Base-by-base conservation (phyloP, 2,113 vertebrate genomes). In the Atherinomorus stipes region DNA sequence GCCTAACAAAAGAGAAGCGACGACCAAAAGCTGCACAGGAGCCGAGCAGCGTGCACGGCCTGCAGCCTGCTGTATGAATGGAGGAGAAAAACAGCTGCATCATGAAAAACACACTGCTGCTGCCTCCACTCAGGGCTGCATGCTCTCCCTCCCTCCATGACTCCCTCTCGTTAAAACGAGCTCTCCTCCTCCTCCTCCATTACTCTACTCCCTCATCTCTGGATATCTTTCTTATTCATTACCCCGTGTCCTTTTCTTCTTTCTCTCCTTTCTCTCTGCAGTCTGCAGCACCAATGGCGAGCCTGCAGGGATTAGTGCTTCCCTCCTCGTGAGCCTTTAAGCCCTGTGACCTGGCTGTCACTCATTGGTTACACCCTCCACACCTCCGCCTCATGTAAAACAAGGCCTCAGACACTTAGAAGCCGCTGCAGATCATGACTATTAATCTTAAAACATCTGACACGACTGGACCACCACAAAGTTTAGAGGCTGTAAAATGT, bases 51-150 rank as follows among this genome's bases (percentile, higher is more conserved):
- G 45, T 60, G 47, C 38, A 19, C 66, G 25, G 80, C 9, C 56
- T 0, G 61, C 26, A 31, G 80, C 23, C 44, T 11, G 64, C 40
- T 4, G 37, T n/a, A 22, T 85, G 80, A 87, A 81, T 82, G 80
- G 67, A 66, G 57, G 12, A 34, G 50, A 25, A 42, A 86, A 90
- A 88, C 61, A 42, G 84, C 85, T 72, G 8, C 94, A 95, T 96
- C 96, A 96, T 80, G 94, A 94, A 83, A 95, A 96, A 72, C 95
- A 7, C 5, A 37, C 95, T 62, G 64, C 95, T 73, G 95, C 96
- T 71, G 65, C 45, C 16, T 61, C 75, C 53, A 56, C 49, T 56
- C 61, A 15, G 50, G 4, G 1, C 47, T 28, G 21, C 51, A 38
- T 11, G 4, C 62, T 37, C 68, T 1, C 34, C 2, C 58, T 9